A percentile compares a stretch with the other conserved stretches of the same genome.
Evolutionary conservation across 2,888 invertebrate species (phyloP).

Genomic region (Endotricha flammealis): DNA sequence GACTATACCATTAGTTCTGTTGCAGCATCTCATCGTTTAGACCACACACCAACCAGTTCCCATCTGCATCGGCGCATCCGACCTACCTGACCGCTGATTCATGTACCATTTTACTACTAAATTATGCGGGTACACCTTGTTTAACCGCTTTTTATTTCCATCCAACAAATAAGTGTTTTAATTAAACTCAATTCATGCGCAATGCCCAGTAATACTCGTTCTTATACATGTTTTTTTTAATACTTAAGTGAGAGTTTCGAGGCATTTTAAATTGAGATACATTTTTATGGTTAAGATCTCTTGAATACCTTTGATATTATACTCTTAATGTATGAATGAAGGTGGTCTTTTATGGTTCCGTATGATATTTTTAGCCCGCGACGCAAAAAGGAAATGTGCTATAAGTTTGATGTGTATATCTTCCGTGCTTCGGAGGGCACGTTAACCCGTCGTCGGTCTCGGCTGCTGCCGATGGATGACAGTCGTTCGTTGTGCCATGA

Average conservation of each 20-base stretch:
- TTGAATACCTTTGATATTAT: too few relatives aligned
- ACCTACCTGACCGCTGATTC: slow-evolving; percentile 42
- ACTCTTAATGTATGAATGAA: too few relatives aligned
- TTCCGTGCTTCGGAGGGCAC: too few relatives aligned
- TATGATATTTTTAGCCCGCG: too few relatives aligned
- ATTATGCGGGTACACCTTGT: slow-evolving; percentile 37
- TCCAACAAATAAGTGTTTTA: slow-evolving; percentile 40
- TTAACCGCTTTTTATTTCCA: slow-evolving; percentile 32
- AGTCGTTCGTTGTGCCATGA: too few relatives aligned
- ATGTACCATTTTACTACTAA: slow-evolving; percentile 32
- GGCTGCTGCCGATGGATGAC: too few relatives aligned
- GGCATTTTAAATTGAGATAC: slow-evolving; percentile 13
- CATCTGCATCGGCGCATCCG: slow-evolving; percentile 22
- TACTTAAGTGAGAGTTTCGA: slow-evolving; percentile 18
- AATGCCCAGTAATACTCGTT: slow-evolving; percentile 33
- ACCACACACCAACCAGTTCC: slow-evolving; percentile 23
- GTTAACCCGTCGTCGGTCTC: too few relatives aligned
- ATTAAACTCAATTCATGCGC: slow-evolving; percentile 53
- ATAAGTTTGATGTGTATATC: too few relatives aligned
- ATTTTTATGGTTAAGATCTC: too few relatives aligned
- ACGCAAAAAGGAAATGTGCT: too few relatives aligned
- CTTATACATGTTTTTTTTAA: background rate
- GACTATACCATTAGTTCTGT: too few relatives aligned
- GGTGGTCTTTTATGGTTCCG: too few relatives aligned
- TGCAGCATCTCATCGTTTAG: slow-evolving; percentile 16